Evolutionary conservation across 1,140 invertebrate species (phyloP).

Genomic region (Penaeus vannamei): DNA sequence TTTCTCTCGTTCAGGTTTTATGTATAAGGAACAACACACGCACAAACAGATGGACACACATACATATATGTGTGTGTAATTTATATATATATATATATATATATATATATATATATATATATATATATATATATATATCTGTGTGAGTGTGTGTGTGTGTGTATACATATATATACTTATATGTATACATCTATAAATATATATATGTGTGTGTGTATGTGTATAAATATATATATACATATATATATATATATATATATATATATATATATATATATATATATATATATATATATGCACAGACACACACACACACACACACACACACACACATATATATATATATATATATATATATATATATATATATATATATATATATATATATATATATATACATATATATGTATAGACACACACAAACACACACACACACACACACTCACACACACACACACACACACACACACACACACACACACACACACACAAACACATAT

Average conservation of each 20-base stretch:
- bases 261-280: neutral
- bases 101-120: too few relatives aligned
- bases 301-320: neutral
- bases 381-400: too few relatives aligned
- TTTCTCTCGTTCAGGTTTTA: too few relatives aligned
- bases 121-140: neutral
- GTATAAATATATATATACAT: neutral
- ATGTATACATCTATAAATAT: slow-evolving; percentile 10
- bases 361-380: too few relatives aligned
- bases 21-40: too few relatives aligned
- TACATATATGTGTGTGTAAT: too few relatives aligned
- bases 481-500: neutral
- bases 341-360: neutral
- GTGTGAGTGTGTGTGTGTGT: neutral
- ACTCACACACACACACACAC: neutral
- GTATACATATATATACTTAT: neutral
- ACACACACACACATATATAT: neutral
- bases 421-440: too few relatives aligned
- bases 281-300: neutral
- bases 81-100: too few relatives aligned
- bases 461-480: neutral
- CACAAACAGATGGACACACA: too few relatives aligned
- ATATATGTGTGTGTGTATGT: neutral
- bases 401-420: too few relatives aligned
- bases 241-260: neutral